These are phyloP conservation scores for Psophia crepitans DNA, from an alignment of 2,113 vertebrate species.

Conservation along the genomic window DNA sequence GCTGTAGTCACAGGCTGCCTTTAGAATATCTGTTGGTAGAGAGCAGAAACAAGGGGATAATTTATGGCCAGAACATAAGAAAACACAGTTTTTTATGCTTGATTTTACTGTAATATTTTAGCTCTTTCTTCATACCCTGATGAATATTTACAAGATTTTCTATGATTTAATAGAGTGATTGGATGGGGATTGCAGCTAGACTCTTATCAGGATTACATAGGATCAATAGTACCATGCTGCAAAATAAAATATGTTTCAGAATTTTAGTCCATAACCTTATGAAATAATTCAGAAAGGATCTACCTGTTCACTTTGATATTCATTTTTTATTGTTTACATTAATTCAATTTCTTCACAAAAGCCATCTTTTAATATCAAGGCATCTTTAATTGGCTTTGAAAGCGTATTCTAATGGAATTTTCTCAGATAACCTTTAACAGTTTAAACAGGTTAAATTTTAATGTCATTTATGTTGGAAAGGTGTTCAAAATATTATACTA, in stretches of 20 bases:
- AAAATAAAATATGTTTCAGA: background rate
- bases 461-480: slow-evolving; percentile 69
- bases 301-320: background rate
- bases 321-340: slow-evolving; percentile 26
- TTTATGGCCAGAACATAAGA: background rate
- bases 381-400: slow-evolving; percentile 46
- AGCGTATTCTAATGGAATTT: slow-evolving; percentile 52
- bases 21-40: background rate
- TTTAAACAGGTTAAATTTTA: slow-evolving; percentile 73
- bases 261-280: background rate
- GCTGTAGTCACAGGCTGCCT: background rate
- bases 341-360: slow-evolving; percentile 31
- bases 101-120: background rate
- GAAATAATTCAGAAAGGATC: background rate
- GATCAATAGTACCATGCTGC: background rate
- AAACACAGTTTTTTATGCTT: background rate
- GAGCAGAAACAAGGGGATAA: background rate
- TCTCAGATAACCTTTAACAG: slow-evolving; percentile 61
- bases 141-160: background rate
- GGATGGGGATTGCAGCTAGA: background rate
- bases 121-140: background rate
- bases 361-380: background rate
- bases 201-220: background rate
- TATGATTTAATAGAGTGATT: background rate
- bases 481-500: slow-evolving; percentile 69